phyloP scores from a whole-genome alignment of 2,113 vertebrate species.

The Pygathrix nemaeus region DNA sequence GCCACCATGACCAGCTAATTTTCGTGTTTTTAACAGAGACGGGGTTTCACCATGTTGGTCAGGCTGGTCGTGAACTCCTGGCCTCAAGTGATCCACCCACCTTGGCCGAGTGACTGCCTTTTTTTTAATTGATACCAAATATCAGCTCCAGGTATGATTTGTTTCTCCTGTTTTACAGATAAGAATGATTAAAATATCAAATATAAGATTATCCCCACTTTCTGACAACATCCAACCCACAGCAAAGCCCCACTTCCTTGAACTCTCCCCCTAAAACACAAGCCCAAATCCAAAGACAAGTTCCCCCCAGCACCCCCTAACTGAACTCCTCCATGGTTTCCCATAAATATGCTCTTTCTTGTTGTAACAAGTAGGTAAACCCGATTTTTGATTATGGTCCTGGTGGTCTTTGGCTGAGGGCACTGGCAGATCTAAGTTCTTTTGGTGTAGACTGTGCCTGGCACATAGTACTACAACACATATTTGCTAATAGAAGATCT shows the following conservation, averaged over 20 bases:
- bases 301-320: neutral
- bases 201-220: neutral
- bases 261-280: neutral
- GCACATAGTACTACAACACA: neutral
- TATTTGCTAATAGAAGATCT: neutral
- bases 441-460: neutral
- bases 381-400: neutral
- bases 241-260: neutral
- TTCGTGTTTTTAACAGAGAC: too few species aligned
- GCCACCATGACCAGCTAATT: too few species aligned
- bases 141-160: neutral
- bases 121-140: neutral
- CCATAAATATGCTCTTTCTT: neutral
- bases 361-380: neutral
- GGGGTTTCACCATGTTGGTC: too few species aligned
- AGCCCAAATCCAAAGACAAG: neutral
- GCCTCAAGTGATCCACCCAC: rapidly evolving
- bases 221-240: neutral
- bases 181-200: neutral
- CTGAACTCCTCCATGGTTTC: rapidly evolving
- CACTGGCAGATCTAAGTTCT: neutral
- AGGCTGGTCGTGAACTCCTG: too few species aligned
- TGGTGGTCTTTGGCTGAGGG: neutral
- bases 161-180: neutral
- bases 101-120: too few species aligned